Evolutionary conservation across 2,888 invertebrate genomes (phyloP), one percentile per base, ranked within the genome.

Genomic region (Polydrusus tereticollis): DNA sequence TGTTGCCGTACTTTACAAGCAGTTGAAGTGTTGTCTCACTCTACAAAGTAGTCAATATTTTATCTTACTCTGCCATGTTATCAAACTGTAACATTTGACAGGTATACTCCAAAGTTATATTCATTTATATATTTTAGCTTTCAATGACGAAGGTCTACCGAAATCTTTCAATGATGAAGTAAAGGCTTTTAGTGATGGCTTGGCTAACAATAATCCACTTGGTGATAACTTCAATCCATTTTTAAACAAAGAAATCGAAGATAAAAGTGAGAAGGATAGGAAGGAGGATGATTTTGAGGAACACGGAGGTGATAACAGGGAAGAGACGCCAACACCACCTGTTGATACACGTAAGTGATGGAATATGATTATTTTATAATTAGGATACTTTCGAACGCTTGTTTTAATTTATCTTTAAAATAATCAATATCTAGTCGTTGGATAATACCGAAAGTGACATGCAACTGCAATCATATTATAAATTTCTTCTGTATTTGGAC

Each of bases 321-420:
- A 87, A 67, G 89, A 88, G 74, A 88, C 89, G 10, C 89, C 89
- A 4, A 89, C 89, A 8, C 90, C 90, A 38, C 89, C 89, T n/a
- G 88, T 86, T 7, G 88, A 89, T 78, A 82, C 87, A 75, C 89
- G 90, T 90, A 80, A 84, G 86, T 80, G n/a, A 2, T 12, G 7
- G 8, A 7, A 26, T 26, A 26, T 26, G 26, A 26, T 26, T n/a
- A n/a, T n/a, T n/a, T n/a, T n/a, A n/a, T n/a, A 5, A 2, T n/a
- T 41, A 5, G 6, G 41, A 1, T 29, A 7, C 7, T 23, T n/a
- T 47, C 16, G 1, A 33, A 33, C 10, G 33, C 10, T 33, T 7
- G 36, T 5, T 36, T 36, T 36, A 6, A 36, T 36, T 36, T 29
- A 29, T 29, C 5, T 4, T 38, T n/a, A 41, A 41, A 4, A 16